Percentiles rank a stretch among this genome's conserved stretches.
These are phyloP conservation scores for Diplosoma virens DNA, from an alignment of 23 tunicate genomes.

Conservation along the genomic window DNA sequence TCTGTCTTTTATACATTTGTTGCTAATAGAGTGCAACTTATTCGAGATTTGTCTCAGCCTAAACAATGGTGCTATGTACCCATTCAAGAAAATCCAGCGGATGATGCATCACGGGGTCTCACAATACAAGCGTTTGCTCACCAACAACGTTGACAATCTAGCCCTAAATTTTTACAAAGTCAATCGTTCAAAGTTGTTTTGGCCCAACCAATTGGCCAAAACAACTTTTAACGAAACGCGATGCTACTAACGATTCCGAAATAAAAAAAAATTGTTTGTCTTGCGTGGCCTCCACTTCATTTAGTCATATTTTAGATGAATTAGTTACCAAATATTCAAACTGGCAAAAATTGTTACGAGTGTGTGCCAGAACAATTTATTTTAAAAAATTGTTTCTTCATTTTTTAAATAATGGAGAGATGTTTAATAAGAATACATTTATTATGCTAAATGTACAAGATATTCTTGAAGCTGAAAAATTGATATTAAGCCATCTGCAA, in stretches of 20 bases:
- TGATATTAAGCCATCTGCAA: constrained; percentile 9
- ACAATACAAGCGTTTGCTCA: constrained; percentile 11
- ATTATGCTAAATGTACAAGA: no score
- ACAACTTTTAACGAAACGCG: constrained; percentile 12
- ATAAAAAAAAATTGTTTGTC: no score
- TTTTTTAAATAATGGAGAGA: no score
- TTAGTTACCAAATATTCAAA: constrained; percentile 8
- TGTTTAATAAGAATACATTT: no score
- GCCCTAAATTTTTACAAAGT: constrained; percentile 52
- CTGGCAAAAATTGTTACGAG: constrained; percentile 18
- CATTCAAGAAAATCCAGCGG: constrained; percentile 36
- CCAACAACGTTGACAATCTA: constrained; percentile 35
- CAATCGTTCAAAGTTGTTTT: background rate
- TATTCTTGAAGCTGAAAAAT: constrained; percentile 10
- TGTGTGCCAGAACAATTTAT: no score
- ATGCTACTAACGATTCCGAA: no score
- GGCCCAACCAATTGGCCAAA: constrained; percentile 36
- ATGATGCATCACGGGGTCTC: constrained; percentile 42
- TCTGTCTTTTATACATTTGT: constrained; percentile 45
- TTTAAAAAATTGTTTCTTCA: no score
- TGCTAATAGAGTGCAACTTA: constrained; percentile 49
- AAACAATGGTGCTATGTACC: constrained; percentile 44
- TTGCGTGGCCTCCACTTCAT: no score
- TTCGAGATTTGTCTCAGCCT: constrained; percentile 17
- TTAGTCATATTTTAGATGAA: no score